phyloP scores from a whole-genome alignment of 2,888 invertebrate genomes.

The Gonocerus acuteangulatus region DNA sequence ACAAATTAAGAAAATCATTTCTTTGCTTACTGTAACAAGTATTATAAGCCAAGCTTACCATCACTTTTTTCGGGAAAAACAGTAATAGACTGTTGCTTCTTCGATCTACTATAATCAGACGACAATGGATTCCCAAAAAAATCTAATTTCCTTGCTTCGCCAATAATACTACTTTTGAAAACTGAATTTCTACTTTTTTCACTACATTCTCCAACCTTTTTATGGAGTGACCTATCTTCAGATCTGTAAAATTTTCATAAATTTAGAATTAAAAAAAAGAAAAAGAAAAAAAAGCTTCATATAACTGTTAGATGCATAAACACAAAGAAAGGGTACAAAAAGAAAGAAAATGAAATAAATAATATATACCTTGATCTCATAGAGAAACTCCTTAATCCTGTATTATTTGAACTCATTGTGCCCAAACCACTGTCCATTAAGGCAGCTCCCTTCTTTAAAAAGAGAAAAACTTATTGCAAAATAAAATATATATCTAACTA shows the following conservation, averaged over 20 bases:
- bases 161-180: background rate
- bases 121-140: slow-evolving; percentile 21
- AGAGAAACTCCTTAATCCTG: slow-evolving; percentile 25
- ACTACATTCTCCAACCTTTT: background rate
- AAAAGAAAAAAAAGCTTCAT: too few species aligned
- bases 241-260: slow-evolving; percentile 31
- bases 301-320: too few species aligned
- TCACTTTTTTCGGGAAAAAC: slow-evolving; percentile 22
- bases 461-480: slow-evolving; percentile 10
- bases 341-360: too few species aligned
- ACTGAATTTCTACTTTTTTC: background rate
- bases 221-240: slow-evolving; percentile 25
- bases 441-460: slow-evolving; percentile 32
- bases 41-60: background rate
- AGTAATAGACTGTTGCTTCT: slow-evolving; percentile 14
- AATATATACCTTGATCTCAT: slow-evolving; percentile 28
- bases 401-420: slow-evolving; percentile 38
- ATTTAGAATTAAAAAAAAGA: too few species aligned
- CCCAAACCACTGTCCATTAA: slow-evolving; percentile 41
- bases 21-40: too few species aligned
- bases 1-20: too few species aligned
- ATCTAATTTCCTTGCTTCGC: slow-evolving; percentile 1
- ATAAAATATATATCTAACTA: background rate
- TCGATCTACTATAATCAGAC: background rate
- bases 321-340: too few species aligned